Evolutionary conservation across 2,888 invertebrate species (phyloP).

Genomic region (Oligia fasciuncula): DNA sequence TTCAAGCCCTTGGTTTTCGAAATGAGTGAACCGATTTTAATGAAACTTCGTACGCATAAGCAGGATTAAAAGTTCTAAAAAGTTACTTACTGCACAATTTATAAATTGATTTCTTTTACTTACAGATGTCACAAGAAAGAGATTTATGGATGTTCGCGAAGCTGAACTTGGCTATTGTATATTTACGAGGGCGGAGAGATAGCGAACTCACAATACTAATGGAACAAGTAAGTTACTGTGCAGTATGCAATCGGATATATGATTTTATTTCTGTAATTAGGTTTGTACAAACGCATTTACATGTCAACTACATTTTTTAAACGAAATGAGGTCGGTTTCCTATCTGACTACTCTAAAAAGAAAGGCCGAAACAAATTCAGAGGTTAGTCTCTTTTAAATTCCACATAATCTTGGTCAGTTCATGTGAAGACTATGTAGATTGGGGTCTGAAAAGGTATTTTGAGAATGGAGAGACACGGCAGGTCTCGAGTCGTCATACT

Average conservation of each 20-base stretch:
- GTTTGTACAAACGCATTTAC: not conserved
- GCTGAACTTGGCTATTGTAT: constrained; percentile 98
- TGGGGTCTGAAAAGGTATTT: not conserved
- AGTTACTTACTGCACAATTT: not conserved
- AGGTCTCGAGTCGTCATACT: not conserved
- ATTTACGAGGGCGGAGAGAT: constrained; percentile 96
- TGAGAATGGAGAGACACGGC: not conserved
- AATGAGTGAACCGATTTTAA: too few relatives aligned
- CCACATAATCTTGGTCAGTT: too few relatives aligned
- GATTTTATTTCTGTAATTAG: not conserved
- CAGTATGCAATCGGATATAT: constrained; percentile 78
- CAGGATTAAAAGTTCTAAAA: too few relatives aligned
- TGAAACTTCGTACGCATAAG: too few relatives aligned
- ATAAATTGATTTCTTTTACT: constrained; percentile 24
- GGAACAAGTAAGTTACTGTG: constrained; percentile 92
- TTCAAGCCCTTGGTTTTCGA: too few relatives aligned
- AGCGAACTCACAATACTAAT: constrained; percentile 96
- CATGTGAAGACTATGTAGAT: too few relatives aligned
- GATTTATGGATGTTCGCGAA: constrained; percentile 98
- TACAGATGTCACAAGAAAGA: constrained; percentile 95
- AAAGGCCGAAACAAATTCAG: not conserved
- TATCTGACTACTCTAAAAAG: not conserved
- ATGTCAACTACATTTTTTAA: not conserved
- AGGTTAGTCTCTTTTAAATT: too few relatives aligned
- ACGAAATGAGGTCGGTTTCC: not conserved